Evolutionary conservation across 2,888 invertebrate genomes (phyloP).

Genomic region (Diarsia brunnea): DNA sequence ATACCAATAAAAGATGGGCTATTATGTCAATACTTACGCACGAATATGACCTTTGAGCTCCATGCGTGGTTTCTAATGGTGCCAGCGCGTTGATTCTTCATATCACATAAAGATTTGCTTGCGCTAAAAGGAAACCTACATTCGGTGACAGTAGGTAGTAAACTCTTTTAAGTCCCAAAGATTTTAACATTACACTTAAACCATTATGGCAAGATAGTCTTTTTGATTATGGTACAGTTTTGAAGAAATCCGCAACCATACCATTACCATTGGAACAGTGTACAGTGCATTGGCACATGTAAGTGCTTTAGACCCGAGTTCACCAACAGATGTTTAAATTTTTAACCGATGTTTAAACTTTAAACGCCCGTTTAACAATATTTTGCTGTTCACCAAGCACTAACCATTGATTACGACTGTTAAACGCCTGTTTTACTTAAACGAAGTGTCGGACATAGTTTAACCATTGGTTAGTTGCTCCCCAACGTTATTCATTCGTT

Average conservation of each 20-base stretch:
- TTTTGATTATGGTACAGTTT: background rate
- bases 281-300: background rate
- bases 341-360: too few relatives aligned
- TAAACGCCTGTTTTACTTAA: too few relatives aligned
- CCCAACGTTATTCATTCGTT: too few relatives aligned
- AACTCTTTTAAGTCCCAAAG: background rate
- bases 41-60: constrained; percentile 52
- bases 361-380: too few relatives aligned
- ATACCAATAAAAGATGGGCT: constrained; percentile 63
- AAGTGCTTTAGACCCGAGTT: background rate
- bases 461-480: too few relatives aligned
- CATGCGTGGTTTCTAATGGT: constrained; percentile 56
- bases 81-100: constrained; percentile 32
- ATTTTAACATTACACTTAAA: background rate
- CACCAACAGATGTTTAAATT: too few relatives aligned
- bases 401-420: too few relatives aligned
- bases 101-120: constrained; percentile 22
- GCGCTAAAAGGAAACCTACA: constrained; percentile 8
- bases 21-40: constrained; percentile 62
- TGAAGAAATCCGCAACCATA: background rate
- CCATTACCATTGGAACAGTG: too few relatives aligned
- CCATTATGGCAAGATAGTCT: background rate
- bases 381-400: too few relatives aligned
- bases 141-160: background rate
- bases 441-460: too few relatives aligned